A percentile compares a stretch with the other conserved stretches of the same genome.
Conservation (phyloP, 2,797 vertebrate genomes). For the Bucorvus abyssinicus region DNA sequence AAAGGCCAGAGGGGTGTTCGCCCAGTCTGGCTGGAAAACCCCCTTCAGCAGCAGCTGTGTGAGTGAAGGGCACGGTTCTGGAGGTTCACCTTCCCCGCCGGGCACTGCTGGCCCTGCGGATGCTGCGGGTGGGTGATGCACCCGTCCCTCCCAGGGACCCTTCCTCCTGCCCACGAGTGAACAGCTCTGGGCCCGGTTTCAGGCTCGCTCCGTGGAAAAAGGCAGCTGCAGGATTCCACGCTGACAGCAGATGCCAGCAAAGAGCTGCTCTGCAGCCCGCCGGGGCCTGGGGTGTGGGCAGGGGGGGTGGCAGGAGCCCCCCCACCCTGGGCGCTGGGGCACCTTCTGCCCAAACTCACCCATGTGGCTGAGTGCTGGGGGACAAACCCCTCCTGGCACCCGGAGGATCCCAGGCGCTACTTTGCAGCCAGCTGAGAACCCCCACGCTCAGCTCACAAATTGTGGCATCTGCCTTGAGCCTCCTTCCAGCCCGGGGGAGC, state of each 20-base stretch:
- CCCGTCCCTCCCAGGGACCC: neutral
- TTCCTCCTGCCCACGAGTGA: neutral
- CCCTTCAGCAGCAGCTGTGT: neutral
- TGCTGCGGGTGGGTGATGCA: neutral
- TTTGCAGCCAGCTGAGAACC: neutral
- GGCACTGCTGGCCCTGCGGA: neutral
- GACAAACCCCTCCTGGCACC: too few species aligned
- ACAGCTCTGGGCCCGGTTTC: neutral
- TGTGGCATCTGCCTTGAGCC: neutral
- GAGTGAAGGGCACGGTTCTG: neutral
- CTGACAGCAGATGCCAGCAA: conserved; percentile 46
- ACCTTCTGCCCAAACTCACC: neutral
- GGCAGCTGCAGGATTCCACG: neutral
- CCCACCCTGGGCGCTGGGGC: neutral
- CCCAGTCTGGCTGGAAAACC: neutral
- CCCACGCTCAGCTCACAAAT: neutral
- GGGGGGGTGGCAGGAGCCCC: neutral
- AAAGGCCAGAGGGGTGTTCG: neutral
- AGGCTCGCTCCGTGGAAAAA: fast-evolving
- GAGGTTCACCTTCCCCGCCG: neutral
- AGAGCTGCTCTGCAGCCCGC: neutral
- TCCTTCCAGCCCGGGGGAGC: neutral
- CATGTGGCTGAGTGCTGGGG: neutral
- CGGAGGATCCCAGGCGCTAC: neutral
- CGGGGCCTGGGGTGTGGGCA: neutral